Conservation (phyloP, 2,888 invertebrate species). For the Dione juno region DNA sequence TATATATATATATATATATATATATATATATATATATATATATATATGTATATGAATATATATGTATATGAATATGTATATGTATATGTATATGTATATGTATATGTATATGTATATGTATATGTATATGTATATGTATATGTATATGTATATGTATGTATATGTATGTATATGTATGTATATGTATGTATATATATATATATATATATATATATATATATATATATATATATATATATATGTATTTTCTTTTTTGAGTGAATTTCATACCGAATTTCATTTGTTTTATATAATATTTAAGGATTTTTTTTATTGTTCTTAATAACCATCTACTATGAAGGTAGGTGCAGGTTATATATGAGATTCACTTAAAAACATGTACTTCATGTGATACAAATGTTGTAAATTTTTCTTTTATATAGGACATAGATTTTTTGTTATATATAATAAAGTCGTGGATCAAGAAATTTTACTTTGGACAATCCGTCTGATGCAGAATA, state of each 20-base stretch:
- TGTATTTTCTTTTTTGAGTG: conserved; percentile 17
- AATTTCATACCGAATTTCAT: neutral
- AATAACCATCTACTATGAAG: neutral
- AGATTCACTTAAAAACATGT: conserved; percentile 12
- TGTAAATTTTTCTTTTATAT: conserved; percentile 17
- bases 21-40: neutral
- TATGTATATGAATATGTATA: too few relatives aligned
- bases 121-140: too few relatives aligned
- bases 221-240: too few relatives aligned
- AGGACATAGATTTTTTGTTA: neutral
- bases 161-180: too few relatives aligned
- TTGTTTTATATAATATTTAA: neutral
- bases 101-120: too few relatives aligned
- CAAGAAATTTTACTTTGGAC: neutral
- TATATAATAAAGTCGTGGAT: neutral
- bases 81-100: too few relatives aligned
- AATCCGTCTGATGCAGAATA: conserved; percentile 1
- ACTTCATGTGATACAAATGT: conserved; percentile 19
- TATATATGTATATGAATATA: neutral
- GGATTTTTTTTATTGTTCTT: too few relatives aligned
- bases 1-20: neutral
- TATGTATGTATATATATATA: too few relatives aligned
- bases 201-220: too few relatives aligned
- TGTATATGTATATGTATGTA: too few relatives aligned
- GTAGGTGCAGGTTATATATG: neutral